A percentile compares a stretch with the other conserved stretches of the same genome.
phyloP scores from a whole-genome alignment of 92 coral and sea anemone species.

The Diadumene lineata region DNA sequence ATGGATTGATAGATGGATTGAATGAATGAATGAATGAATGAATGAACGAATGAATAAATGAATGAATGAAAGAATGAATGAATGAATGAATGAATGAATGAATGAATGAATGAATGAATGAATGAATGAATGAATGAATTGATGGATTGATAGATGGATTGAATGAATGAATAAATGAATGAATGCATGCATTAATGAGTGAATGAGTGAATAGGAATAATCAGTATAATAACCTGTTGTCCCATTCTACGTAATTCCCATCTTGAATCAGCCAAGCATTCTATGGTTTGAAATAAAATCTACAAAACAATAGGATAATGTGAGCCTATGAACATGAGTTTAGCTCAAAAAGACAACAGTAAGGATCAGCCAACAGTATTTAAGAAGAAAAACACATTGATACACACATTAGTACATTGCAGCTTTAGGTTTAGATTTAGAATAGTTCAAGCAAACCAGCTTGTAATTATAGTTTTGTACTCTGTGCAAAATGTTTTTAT shows the following conservation, averaged over 20 bases:
- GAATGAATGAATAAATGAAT: background rate
- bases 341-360: too few relatives aligned
- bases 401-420: too few relatives aligned
- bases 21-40: background rate
- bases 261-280: constrained; percentile 91
- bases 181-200: background rate
- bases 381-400: too few relatives aligned
- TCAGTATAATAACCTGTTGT: constrained; percentile 97
- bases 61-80: background rate
- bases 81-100: background rate
- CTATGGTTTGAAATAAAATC: constrained; percentile 87
- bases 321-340: background rate
- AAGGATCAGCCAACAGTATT: too few relatives aligned
- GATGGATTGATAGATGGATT: background rate
- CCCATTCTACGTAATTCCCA: constrained; percentile 99
- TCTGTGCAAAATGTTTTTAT: too few relatives aligned
- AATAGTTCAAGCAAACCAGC: too few relatives aligned
- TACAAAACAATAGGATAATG: constrained; percentile 14
- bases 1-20: background rate
- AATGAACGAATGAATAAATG: background rate
- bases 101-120: background rate
- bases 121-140: background rate
- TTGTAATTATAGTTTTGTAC: too few relatives aligned
- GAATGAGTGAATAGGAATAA: background rate
- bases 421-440: too few relatives aligned